Evolutionary conservation across 53 echinoderm and acorn worm species (phyloP), one percentile per base, ranked within the genome.

Genomic region (Echinarachnius parma): DNA sequence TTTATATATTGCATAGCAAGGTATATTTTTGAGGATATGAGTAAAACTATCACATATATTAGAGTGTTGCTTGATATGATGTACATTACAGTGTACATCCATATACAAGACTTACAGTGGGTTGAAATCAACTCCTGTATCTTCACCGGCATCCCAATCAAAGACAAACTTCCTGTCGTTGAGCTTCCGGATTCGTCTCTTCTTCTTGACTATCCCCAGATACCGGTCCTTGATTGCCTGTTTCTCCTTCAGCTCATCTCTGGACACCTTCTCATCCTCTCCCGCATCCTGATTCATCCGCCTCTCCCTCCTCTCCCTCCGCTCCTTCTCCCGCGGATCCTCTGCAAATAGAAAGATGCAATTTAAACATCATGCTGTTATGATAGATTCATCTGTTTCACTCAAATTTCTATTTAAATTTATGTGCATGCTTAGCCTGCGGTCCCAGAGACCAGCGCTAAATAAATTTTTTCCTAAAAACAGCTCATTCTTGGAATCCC

Each of bases 151-250:
- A 67, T 98, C 91, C 98, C 98, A 98, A 63, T 98, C 98, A 80
- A 98, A 98, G 42, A 98, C 98, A 81, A 98, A 98, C 42, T 98
- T 98, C 28, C 98, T 47, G 58, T 98, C 98, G 36, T 98, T 98
- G 5, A 98, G 83, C 56, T 88, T 70, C 2, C 98, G 81, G 2
- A 98, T 82, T 28, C 98, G 61, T 34, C 98, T 72, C 76, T 91
- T 98, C 81, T 98, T 98, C 83, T 98, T 98, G 10, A 83, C 83
- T 26, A 85, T 78, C 4, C 98, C 98, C 18, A 98, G 70, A 53
- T 98, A 98, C 4, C 98, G 91, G 61, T 98, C 91, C 96, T 96
- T 96, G 39, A 96, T 96, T 20, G 96, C 96, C 50, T 84, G 84
- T 21, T 84, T 81, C 56, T 96, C 96, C 61, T 96, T 96, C 71